Evolutionary conservation across 2,888 invertebrate species (phyloP).

Genomic region (Melieria picta): DNA sequence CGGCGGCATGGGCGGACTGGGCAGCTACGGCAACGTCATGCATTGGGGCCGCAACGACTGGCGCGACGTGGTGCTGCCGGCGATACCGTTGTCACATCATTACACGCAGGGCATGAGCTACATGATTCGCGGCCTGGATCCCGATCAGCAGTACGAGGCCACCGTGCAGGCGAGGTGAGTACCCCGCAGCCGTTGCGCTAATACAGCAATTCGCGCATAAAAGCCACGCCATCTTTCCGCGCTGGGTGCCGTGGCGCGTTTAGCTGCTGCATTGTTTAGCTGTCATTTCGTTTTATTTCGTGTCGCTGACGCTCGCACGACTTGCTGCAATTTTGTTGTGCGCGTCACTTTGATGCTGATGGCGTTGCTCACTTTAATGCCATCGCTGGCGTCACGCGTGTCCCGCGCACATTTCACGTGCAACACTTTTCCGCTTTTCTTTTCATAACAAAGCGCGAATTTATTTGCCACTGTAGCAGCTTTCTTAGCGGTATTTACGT

Average conservation of each 20-base stretch:
- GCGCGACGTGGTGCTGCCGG: constrained; percentile 71
- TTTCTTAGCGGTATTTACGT: constrained; percentile 12
- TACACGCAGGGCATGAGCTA: constrained; percentile 74
- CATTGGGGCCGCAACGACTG: constrained; percentile 69
- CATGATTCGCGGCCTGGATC: constrained; percentile 73
- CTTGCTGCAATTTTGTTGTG: constrained; percentile 16
- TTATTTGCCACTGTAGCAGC: constrained; percentile 3
- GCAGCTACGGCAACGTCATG: constrained; percentile 60
- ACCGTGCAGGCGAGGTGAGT: constrained; percentile 71
- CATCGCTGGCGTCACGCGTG: neutral
- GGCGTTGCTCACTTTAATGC: neutral
- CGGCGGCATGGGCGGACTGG: constrained; percentile 51
- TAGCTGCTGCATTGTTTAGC: neutral
- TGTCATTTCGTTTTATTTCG: neutral
- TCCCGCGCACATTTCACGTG: too few relatives aligned
- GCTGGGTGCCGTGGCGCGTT: neutral
- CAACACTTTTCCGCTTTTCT: too few relatives aligned
- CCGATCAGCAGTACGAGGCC: constrained; percentile 75
- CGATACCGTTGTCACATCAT: constrained; percentile 68
- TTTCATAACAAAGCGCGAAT: neutral
- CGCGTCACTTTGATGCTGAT: neutral
- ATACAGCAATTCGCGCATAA: neutral
- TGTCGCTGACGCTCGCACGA: neutral
- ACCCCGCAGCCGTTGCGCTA: neutral
- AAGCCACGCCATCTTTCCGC: neutral